These are phyloP conservation scores for Drosophila subquinaria DNA, from an alignment of 2,888 invertebrate species.

Conservation along the genomic window DNA sequence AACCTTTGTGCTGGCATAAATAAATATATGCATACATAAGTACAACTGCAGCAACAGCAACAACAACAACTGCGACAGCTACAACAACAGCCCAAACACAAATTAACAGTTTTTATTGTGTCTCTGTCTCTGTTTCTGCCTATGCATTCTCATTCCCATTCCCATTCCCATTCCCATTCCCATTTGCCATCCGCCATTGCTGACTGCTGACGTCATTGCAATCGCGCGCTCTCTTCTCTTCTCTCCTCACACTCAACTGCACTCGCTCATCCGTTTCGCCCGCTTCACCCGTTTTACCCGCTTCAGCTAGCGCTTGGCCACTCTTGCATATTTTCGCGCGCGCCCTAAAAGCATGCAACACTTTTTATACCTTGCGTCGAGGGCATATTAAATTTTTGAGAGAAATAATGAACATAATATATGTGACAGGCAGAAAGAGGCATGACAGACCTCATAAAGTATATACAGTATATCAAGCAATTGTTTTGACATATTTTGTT, in stretches of 20 bases:
- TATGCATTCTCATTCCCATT: conserved; percentile 17
- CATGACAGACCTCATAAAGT: neutral
- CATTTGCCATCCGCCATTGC: conserved; percentile 44
- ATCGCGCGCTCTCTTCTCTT: conserved; percentile 16
- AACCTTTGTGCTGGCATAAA: conserved; percentile 65
- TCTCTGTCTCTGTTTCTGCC: conserved; percentile 2
- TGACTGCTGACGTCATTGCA: conserved; percentile 62
- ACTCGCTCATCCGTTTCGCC: conserved; percentile 4
- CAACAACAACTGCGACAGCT: conserved; percentile 14
- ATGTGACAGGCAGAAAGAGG: neutral
- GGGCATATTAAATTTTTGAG: neutral
- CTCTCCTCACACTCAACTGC: conserved; percentile 8
- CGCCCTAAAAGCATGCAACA: conserved; percentile 70
- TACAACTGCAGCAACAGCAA: conserved; percentile 27
- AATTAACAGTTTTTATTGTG: conserved; percentile 69
- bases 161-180: conserved; percentile 22
- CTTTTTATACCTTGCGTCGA: conserved; percentile 43
- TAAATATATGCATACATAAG: conserved; percentile 33
- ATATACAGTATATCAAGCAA: neutral
- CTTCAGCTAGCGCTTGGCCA: conserved; percentile 35
- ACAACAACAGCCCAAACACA: conserved; percentile 44
- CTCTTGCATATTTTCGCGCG: conserved; percentile 66
- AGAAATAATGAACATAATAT: neutral
- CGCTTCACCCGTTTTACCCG: conserved; percentile 3
- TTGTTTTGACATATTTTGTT: too few relatives aligned